Evolutionary conservation across 2,113 vertebrate species (phyloP).

Genomic region (Ailurus styani): DNA sequence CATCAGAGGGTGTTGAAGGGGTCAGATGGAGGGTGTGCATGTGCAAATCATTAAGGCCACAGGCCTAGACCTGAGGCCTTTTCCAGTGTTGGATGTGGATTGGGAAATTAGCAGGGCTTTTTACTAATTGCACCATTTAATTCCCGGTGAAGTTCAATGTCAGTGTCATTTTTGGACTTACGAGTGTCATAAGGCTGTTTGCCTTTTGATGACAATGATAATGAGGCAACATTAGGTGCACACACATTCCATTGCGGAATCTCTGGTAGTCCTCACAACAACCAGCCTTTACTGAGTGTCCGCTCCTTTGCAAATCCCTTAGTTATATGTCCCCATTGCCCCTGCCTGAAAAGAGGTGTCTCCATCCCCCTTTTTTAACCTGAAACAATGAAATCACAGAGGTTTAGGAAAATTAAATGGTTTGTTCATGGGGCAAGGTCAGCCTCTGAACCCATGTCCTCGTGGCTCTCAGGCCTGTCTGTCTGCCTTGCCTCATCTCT

Average conservation of each 20-base stretch:
- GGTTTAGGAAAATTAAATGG: background rate
- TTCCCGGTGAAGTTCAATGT: background rate
- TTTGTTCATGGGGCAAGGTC: background rate
- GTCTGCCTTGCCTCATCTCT: background rate
- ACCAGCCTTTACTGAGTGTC: background rate
- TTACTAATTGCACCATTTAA: background rate
- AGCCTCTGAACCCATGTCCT: background rate
- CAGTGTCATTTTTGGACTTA: constrained; percentile 31
- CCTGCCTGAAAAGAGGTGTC: background rate
- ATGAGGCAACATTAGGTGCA: constrained; percentile 21
- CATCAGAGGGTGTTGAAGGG: background rate
- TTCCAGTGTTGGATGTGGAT: background rate
- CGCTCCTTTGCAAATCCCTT: background rate
- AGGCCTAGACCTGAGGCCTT: background rate
- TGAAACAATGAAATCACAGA: background rate
- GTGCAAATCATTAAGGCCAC: background rate
- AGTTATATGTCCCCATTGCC: background rate
- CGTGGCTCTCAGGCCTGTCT: background rate
- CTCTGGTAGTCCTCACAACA: background rate
- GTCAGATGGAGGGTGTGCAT: background rate
- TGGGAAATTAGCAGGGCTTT: constrained; percentile 5
- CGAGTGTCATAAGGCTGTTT: background rate
- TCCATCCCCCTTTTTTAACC: background rate
- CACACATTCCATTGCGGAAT: background rate
- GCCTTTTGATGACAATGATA: constrained; percentile 9